Percentiles rank a stretch among this genome's conserved stretches.
Conservation (phyloP, 2,888 invertebrate genomes). For the Tipula vernalis region DNA sequence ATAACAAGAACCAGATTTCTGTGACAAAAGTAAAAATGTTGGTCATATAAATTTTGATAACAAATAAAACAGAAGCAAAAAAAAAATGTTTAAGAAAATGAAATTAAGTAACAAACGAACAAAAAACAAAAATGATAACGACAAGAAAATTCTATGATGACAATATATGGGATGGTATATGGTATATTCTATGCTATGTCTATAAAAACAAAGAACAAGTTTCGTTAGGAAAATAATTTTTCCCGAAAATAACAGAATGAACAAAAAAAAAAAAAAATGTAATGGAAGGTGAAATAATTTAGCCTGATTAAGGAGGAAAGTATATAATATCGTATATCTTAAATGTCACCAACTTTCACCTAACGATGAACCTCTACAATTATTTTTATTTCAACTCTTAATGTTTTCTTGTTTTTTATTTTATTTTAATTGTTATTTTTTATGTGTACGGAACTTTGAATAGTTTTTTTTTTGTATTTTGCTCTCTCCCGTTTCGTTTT, state of each 20-base stretch:
- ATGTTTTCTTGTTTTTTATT: neutral
- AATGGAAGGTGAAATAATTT: neutral
- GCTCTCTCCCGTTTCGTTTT: neutral
- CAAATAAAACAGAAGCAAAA: neutral
- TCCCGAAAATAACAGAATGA: neutral
- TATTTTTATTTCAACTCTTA: neutral
- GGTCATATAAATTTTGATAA: constrained; percentile 1
- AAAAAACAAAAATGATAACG: neutral
- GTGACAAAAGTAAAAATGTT: neutral
- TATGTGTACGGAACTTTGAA: neutral
- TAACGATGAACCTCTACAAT: constrained; percentile 4
- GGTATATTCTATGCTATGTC: neutral
- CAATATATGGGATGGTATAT: neutral
- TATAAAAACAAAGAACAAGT: neutral
- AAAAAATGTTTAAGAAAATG: neutral
- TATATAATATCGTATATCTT: neutral
- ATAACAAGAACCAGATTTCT: neutral
- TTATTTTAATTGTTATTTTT: neutral
- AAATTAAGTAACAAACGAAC: neutral
- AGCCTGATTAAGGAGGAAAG: neutral
- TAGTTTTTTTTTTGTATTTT: neutral
- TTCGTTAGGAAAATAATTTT: neutral
- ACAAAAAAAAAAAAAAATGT: neutral
- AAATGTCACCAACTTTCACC: neutral
- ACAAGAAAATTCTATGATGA: neutral